A percentile compares a stretch with the other conserved stretches of the same genome.
Evolutionary conservation across 2,113 vertebrate genomes (phyloP).

Genomic region (Ciconia stormi): DNA sequence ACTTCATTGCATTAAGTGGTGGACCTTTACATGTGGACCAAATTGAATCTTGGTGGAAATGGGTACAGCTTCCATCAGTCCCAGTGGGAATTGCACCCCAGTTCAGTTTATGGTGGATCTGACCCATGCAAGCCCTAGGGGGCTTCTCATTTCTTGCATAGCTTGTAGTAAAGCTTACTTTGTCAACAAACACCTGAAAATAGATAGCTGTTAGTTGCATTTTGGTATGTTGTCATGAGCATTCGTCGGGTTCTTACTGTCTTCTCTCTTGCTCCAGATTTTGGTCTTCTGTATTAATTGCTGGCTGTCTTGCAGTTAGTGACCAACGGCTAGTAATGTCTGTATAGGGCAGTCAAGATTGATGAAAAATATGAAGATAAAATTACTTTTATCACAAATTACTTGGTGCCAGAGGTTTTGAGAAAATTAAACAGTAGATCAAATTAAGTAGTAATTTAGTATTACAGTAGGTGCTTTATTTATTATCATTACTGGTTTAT

Average conservation of each 20-base stretch:
- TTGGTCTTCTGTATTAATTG: background rate
- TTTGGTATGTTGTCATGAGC: background rate
- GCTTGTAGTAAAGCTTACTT: background rate
- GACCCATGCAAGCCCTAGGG: background rate
- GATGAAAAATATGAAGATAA: slow-evolving; percentile 11
- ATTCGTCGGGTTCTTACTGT: background rate
- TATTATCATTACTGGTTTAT: slow-evolving; percentile 14
- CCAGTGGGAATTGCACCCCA: background rate
- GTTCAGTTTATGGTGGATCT: background rate
- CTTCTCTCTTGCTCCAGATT: background rate
- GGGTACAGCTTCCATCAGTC: background rate
- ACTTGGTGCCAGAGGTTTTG: background rate
- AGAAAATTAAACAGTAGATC: slow-evolving; percentile 4
- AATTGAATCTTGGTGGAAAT: background rate
- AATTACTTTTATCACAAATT: slow-evolving; percentile 7
- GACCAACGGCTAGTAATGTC: background rate
- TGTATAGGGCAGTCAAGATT: background rate
- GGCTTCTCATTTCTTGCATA: background rate
- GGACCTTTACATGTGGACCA: background rate
- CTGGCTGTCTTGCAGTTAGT: background rate
- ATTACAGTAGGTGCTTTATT: background rate
- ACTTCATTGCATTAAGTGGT: background rate
- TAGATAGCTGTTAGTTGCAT: background rate
- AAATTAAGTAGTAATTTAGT: slow-evolving; percentile 37
- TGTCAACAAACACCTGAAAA: background rate